Percentiles rank a stretch among this genome's conserved stretches.
phyloP scores from a whole-genome alignment of 2,113 vertebrate genomes.

The Blennius ocellaris region DNA sequence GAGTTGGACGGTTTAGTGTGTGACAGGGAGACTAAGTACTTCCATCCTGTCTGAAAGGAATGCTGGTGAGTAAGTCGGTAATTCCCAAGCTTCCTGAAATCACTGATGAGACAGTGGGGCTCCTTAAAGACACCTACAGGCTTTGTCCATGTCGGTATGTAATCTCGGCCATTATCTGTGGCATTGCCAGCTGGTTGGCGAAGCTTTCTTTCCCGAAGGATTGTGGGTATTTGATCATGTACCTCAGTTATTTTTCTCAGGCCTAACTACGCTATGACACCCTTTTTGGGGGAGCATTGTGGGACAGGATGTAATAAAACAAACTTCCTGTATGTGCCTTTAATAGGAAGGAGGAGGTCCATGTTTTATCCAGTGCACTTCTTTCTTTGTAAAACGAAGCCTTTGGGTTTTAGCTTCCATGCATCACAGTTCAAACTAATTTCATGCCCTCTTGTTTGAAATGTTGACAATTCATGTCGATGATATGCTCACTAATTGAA shows the following conservation, averaged over 20 bases:
- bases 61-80: conserved; percentile 23
- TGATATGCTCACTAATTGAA: no score
- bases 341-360: conserved; percentile 36
- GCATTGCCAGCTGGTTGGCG: neutral
- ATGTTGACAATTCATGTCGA: no score
- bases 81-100: conserved; percentile 13
- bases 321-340: conserved; percentile 68
- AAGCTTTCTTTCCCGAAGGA: conserved; percentile 24
- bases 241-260: conserved; percentile 31
- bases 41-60: conserved; percentile 47
- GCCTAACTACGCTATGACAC: conserved; percentile 34
- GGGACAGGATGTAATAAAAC: conserved; percentile 61
- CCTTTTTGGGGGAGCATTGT: conserved; percentile 5
- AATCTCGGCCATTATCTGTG: neutral
- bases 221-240: conserved; percentile 32
- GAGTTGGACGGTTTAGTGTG: conserved; percentile 2
- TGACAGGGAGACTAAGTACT: conserved; percentile 6
- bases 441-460: no score
- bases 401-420: conserved; percentile 12
- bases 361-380: conserved; percentile 5
- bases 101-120: conserved; percentile 14
- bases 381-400: neutral
- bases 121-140: neutral
- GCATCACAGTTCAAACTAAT: neutral
- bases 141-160: conserved; percentile 17